Evolutionary conservation across 2,113 vertebrate genomes (phyloP).

Genomic region (Hemiprocne comata): DNA sequence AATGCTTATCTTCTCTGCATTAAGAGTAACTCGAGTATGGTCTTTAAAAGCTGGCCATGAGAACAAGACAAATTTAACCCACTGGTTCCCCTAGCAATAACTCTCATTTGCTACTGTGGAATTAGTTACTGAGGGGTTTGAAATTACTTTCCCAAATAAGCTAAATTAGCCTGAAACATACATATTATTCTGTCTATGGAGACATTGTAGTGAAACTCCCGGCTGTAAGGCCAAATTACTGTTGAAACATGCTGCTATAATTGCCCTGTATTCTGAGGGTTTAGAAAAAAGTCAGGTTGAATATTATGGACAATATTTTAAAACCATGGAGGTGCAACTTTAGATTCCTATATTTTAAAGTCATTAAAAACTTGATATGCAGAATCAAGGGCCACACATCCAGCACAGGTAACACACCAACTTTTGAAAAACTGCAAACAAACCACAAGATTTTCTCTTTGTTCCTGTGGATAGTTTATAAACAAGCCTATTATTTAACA

Average conservation of each 20-base stretch:
- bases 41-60: background rate
- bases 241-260: background rate
- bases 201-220: background rate
- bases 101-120: background rate
- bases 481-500: background rate
- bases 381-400: background rate
- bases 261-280: background rate
- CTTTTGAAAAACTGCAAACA: background rate
- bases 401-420: background rate
- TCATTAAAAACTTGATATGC: background rate
- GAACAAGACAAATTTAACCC: background rate
- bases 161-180: background rate
- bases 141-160: background rate
- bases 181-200: background rate
- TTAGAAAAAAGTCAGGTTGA: background rate
- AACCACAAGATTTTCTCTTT: background rate
- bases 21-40: background rate
- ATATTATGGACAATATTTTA: background rate
- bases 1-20: background rate
- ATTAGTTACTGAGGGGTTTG: background rate
- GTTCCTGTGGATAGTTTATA: background rate
- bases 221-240: background rate
- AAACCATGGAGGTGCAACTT: background rate
- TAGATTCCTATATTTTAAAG: background rate
- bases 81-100: background rate